Percentiles rank a stretch among this genome's conserved stretches.
Conservation (phyloP, 2,888 invertebrate species). For the Tipula confusa region DNA sequence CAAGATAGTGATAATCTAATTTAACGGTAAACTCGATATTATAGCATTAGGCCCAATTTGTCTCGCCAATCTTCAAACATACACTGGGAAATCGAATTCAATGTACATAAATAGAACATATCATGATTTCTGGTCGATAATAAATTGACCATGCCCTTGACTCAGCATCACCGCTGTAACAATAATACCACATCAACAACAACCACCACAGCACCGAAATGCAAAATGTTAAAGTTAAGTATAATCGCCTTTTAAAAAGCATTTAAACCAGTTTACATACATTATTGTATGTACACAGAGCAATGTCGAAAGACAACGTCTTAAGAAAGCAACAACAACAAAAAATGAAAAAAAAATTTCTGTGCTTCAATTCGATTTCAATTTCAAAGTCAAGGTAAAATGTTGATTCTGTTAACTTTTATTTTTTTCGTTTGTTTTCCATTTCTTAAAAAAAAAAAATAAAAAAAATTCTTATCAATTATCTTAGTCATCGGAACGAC, state of each 20-base stretch:
- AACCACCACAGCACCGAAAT: no score
- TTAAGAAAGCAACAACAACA: background rate
- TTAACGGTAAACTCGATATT: no score
- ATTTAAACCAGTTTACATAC: background rate
- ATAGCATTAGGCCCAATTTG: no score
- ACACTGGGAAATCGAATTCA: background rate
- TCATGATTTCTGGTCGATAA: background rate
- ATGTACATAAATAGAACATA: background rate
- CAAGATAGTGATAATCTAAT: no score
- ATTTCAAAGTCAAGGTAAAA: background rate
- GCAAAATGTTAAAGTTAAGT: background rate
- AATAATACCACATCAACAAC: background rate
- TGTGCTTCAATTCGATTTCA: background rate
- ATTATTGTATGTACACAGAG: background rate
- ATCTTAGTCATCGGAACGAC: background rate
- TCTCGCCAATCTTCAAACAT: no score
- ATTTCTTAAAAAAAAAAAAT: background rate
- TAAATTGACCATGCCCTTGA: background rate
- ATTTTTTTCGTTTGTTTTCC: background rate
- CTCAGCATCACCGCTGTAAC: background rate
- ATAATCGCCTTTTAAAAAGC: background rate
- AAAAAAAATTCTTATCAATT: background rate
- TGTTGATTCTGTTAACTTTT: background rate
- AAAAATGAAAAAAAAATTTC: background rate
- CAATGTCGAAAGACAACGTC: background rate